These are phyloP conservation scores for Peromyscus leucopus DNA, from an alignment of 2,113 vertebrate species.

Conservation along the genomic window DNA sequence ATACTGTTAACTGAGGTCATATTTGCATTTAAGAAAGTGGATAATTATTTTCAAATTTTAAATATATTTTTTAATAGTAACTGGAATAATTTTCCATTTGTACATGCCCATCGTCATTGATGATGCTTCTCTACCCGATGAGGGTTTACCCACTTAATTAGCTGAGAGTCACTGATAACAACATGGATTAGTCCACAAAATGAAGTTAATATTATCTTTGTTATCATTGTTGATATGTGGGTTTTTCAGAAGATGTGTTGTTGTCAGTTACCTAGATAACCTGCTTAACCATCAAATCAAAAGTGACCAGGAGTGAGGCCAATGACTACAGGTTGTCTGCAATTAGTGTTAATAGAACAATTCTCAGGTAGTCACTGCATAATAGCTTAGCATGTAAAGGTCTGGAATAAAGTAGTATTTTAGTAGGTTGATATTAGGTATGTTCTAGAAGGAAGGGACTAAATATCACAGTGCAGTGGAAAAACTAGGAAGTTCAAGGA, in stretches of 20 bases:
- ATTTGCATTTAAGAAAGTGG: not conserved
- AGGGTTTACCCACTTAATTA: not conserved
- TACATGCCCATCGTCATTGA: not conserved
- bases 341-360: not conserved
- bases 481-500: slow-evolving; percentile 25
- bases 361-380: slow-evolving; percentile 3
- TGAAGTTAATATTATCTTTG: not conserved
- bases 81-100: not conserved
- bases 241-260: slow-evolving; percentile 4
- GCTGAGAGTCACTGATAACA: not conserved
- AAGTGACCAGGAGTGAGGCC: not conserved
- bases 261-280: not conserved
- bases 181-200: not conserved
- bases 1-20: not conserved
- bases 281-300: not conserved
- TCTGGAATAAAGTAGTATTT: not conserved
- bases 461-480: not conserved
- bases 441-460: not conserved
- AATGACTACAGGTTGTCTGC: not conserved
- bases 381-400: not conserved
- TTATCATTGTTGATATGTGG: not conserved
- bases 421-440: not conserved
- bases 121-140: not conserved
- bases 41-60: not conserved
- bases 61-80: slow-evolving; percentile 23